Evolutionary conservation across 1,140 invertebrate genomes (phyloP).

Genomic region (Drosophila watanabei): DNA sequence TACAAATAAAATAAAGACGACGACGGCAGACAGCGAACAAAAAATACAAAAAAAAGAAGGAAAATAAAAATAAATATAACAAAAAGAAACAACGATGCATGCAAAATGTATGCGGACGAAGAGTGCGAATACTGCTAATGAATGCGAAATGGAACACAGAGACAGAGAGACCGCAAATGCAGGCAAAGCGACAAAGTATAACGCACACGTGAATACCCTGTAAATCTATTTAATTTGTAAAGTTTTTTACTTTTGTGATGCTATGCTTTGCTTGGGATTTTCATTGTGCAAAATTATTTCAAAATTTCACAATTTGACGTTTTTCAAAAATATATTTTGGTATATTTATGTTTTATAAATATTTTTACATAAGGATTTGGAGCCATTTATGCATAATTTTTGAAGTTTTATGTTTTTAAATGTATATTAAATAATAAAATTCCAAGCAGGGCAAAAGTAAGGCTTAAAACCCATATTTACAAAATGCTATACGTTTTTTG

Average conservation of each 20-base stretch:
- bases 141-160: slow-evolving; percentile 74
- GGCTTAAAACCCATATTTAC: too few relatives aligned
- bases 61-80: slow-evolving; percentile 12
- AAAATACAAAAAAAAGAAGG: slow-evolving; percentile 4
- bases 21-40: slow-evolving; percentile 28
- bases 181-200: neutral
- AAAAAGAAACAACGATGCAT: slow-evolving; percentile 54
- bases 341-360: too few relatives aligned
- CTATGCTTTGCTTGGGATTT: too few relatives aligned
- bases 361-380: too few relatives aligned
- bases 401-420: too few relatives aligned
- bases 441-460: too few relatives aligned
- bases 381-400: too few relatives aligned
- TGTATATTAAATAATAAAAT: too few relatives aligned
- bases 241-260: neutral
- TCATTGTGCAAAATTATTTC: too few relatives aligned
- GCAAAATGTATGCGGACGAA: slow-evolving; percentile 68
- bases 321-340: too few relatives aligned
- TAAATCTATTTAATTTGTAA: neutral
- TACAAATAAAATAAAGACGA: slow-evolving; percentile 22
- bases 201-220: slow-evolving; percentile 22
- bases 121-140: slow-evolving; percentile 73
- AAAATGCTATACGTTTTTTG: too few relatives aligned
- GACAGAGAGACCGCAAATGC: slow-evolving; percentile 41
- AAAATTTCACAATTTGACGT: too few relatives aligned